Conservation (phyloP, 2,888 invertebrate genomes). For the Nephrotoma appendiculata region DNA sequence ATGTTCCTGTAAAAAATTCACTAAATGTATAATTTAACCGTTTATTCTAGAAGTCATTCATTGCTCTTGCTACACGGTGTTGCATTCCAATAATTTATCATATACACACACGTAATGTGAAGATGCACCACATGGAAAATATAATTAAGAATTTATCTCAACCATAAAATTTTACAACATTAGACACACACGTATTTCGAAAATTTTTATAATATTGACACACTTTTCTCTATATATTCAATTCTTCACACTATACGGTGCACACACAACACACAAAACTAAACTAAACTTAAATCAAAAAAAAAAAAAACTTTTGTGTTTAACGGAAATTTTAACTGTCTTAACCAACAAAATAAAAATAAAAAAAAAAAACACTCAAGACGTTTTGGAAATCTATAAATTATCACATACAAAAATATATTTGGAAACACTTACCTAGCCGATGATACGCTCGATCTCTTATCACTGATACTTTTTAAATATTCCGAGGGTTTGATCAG, state of each 20-base stretch:
- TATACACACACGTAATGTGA: neutral
- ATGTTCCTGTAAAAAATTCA: neutral
- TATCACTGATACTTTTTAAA: conserved; percentile 64
- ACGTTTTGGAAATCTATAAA: neutral
- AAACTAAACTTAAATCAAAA: neutral
- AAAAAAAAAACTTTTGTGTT: neutral
- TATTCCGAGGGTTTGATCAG: conserved; percentile 89
- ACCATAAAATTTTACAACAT: neutral
- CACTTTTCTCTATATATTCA: neutral
- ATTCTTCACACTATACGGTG: neutral
- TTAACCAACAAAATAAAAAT: neutral
- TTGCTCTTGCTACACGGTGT: neutral
- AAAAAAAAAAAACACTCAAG: neutral
- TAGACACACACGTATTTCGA: neutral
- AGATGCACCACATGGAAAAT: neutral
- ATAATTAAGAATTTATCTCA: neutral
- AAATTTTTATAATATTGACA: neutral
- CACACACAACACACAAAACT: neutral
- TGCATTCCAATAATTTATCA: neutral
- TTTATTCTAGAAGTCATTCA: neutral
- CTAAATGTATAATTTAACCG: neutral
- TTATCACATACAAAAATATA: neutral
- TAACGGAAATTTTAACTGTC: neutral
- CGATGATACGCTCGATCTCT: conserved; percentile 36
- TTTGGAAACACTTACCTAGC: conserved; percentile 27